Evolutionary conservation across 2,113 vertebrate genomes (phyloP), one percentile per base, ranked within the genome.

Genomic region (Elanus axillaris): DNA sequence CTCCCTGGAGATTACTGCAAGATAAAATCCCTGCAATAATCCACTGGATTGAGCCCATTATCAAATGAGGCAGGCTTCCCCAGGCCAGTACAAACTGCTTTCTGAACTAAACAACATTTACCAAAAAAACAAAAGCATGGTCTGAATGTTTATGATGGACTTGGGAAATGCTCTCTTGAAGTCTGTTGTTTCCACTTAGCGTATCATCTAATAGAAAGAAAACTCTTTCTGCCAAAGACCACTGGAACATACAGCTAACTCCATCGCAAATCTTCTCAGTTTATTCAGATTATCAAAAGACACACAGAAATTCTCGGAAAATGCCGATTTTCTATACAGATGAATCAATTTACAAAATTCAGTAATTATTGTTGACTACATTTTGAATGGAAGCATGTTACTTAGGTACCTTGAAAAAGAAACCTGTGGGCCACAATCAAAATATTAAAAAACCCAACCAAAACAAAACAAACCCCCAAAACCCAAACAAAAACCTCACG

Each of bases 1-100:
- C 97, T 93, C 96, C 38, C 95, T 86, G 75, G 98, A 98, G 98
- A 98, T 98, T 99, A 99, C 98, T 94, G 97, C 97, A 95, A 94
- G 98, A 98, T 97, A 98, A 98, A 99, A 99, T 99, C 99, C 99
- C 98, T 98, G 91, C 89, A 97, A 81, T 99, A 99, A 99, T 99
- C 99, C 98, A 98, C 97, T 98, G 99, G 98, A 99, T 98, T 98
- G 97, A 98, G 97, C 97, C 98, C 98, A 98, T 98, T 98, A 98
- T 98, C 98, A 98, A 98, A 98, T 98, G 98, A 97, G 96, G 96
- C 96, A 97, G 97, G 91, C 95, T 98, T 98, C 86, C 93, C 92
- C 32, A 55, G 87, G 88, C 93, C 74, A 96, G 85, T 84, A 89
- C 92, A 96, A 97, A 94, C 92, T 97, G 96, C 97, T 98, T 97